Percentiles rank a stretch among this genome's conserved stretches.
These are phyloP conservation scores for Proterorhinus semilunaris DNA, from an alignment of 2,113 vertebrate species.

Conservation along the genomic window DNA sequence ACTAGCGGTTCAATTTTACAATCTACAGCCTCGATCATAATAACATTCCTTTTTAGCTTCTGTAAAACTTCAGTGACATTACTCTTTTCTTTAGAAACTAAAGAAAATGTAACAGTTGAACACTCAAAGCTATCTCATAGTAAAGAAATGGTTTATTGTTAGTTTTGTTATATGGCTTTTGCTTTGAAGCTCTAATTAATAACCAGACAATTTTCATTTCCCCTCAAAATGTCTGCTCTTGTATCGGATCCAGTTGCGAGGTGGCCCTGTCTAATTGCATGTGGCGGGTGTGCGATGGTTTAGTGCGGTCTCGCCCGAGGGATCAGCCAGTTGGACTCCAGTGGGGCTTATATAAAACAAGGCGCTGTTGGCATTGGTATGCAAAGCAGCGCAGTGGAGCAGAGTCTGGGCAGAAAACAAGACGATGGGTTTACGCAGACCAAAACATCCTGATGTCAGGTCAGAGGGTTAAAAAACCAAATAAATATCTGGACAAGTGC, in stretches of 20 bases:
- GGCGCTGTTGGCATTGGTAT: slow-evolving; percentile 21
- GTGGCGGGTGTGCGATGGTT: slow-evolving; percentile 34
- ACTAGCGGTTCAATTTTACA: too few relatives aligned
- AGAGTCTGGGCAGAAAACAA: slow-evolving; percentile 19
- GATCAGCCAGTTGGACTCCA: slow-evolving; percentile 45
- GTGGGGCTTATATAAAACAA: slow-evolving; percentile 36
- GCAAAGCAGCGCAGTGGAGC: slow-evolving; percentile 13
- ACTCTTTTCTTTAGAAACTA: too few relatives aligned
- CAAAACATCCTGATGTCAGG: slow-evolving; percentile 7
- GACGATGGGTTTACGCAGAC: slow-evolving; percentile 11
- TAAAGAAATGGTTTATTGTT: neutral
- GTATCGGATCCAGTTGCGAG: slow-evolving; percentile 9
- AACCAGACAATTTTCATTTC: slow-evolving; percentile 9
- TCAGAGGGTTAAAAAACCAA: slow-evolving; percentile 16
- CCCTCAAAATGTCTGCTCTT: slow-evolving; percentile 19
- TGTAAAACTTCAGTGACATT: too few relatives aligned
- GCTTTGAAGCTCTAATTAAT: neutral
- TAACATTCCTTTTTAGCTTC: too few relatives aligned
- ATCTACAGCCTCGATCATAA: too few relatives aligned
- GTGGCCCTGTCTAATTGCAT: slow-evolving; percentile 36
- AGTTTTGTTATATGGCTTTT: neutral
- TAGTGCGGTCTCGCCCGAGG: slow-evolving; percentile 14
- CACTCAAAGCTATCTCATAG: neutral
- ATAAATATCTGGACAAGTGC: slow-evolving; percentile 6
- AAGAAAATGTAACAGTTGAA: neutral